A percentile compares a stretch with the other conserved stretches of the same genome.
phyloP scores from a whole-genome alignment of 2,797 vertebrate genomes.

The Lemur catta region DNA sequence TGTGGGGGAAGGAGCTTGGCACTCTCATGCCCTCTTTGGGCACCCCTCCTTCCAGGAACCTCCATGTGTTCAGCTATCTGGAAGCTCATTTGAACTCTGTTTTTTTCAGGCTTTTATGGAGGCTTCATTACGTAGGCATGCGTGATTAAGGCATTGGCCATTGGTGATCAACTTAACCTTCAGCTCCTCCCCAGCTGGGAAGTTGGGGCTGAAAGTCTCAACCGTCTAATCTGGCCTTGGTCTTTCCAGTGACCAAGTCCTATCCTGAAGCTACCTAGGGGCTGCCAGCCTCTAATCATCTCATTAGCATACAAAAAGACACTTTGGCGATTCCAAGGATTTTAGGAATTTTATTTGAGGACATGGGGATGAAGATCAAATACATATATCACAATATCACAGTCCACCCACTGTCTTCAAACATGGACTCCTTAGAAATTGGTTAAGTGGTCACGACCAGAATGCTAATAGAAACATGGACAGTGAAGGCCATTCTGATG shows the following conservation, averaged over 20 bases:
- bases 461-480: neutral
- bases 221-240: neutral
- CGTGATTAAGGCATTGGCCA: neutral
- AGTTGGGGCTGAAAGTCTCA: neutral
- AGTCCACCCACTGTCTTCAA: neutral
- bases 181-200: neutral
- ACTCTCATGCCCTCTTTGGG: neutral
- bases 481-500: neutral
- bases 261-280: neutral
- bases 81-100: neutral
- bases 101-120: neutral
- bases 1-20: neutral
- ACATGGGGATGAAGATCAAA: neutral
- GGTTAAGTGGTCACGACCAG: neutral
- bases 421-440: neutral
- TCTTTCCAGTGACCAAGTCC: neutral
- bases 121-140: neutral
- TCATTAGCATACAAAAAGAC: neutral
- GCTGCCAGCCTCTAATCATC: neutral
- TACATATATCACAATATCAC: neutral
- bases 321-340: neutral
- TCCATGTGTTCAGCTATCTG: neutral
- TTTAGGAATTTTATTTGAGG: neutral
- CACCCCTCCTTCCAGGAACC: neutral
- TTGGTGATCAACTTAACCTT: neutral